These are phyloP conservation scores for Macrotrachela quadricornifera DNA, from an alignment of 1,140 invertebrate genomes.

Conservation along the genomic window DNA sequence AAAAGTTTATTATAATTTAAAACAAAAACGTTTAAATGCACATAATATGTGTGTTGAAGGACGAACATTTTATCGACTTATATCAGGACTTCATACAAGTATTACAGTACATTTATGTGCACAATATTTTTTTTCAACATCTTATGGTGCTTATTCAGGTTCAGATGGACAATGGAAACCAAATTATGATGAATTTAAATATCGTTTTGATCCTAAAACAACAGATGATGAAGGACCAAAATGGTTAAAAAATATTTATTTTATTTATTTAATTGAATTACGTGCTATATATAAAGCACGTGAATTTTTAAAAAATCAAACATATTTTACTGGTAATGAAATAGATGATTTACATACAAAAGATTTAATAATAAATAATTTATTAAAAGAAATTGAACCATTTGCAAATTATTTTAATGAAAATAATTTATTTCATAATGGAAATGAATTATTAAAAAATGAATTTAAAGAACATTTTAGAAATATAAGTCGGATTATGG, in stretches of 20 bases:
- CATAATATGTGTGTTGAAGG: slow-evolving; percentile 76
- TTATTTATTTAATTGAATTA: slow-evolving; percentile 72
- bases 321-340: not conserved
- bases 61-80: slow-evolving; percentile 73
- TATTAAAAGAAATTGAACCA: not conserved
- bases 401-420: slow-evolving; percentile 74
- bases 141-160: too few relatives aligned
- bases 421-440: slow-evolving; percentile 54
- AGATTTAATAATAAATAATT: not conserved
- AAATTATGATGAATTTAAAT: slow-evolving; percentile 65
- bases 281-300: slow-evolving; percentile 76
- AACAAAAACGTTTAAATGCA: too few relatives aligned
- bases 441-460: too few relatives aligned
- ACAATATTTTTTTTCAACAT: slow-evolving; percentile 41
- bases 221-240: slow-evolving; percentile 68
- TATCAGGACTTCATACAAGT: slow-evolving; percentile 86
- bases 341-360: too few relatives aligned
- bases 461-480: slow-evolving; percentile 51
- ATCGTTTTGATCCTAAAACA: slow-evolving; percentile 61
- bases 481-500: slow-evolving; percentile 95
- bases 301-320: slow-evolving; percentile 52
- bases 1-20: too few relatives aligned
- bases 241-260: slow-evolving; percentile 87
- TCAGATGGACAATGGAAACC: slow-evolving; percentile 46
- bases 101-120: slow-evolving; percentile 87